A percentile compares a stretch with the other conserved stretches of the same genome.
These are phyloP conservation scores for Seriola aureovittata DNA, from an alignment of 2,113 vertebrate genomes.

Conservation along the genomic window DNA sequence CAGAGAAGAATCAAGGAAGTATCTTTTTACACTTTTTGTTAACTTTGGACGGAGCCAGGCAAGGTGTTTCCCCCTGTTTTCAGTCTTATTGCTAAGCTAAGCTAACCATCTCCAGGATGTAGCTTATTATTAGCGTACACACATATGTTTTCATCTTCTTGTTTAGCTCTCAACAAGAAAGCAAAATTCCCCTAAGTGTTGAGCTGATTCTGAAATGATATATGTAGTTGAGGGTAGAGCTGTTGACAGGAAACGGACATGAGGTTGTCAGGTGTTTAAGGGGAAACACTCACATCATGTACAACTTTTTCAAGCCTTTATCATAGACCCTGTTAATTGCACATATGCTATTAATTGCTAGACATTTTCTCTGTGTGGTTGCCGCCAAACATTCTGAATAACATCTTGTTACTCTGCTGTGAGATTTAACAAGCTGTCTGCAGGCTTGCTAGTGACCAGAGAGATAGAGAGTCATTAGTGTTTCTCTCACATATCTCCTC, in stretches of 20 bases:
- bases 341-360: slow-evolving; percentile 40
- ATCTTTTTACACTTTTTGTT: background rate
- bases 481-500: slow-evolving; percentile 56
- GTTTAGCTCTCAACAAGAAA: background rate
- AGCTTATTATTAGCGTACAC: background rate
- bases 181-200: background rate
- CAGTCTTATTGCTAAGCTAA: background rate
- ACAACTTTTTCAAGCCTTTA: background rate
- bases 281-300: background rate
- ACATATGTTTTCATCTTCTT: background rate
- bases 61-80: background rate
- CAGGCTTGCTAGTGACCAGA: slow-evolving; percentile 55
- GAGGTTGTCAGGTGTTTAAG: background rate
- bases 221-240: background rate
- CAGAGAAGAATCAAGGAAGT: background rate
- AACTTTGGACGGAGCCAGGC: background rate
- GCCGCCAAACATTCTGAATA: slow-evolving; percentile 45
- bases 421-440: slow-evolving; percentile 69
- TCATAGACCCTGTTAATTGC: slow-evolving; percentile 37
- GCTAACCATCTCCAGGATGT: background rate
- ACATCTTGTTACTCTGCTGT: slow-evolving; percentile 58
- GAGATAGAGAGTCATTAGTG: slow-evolving; percentile 66
- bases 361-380: slow-evolving; percentile 31
- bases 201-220: too few species aligned
- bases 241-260: background rate